phyloP scores from a whole-genome alignment of 2,888 invertebrate genomes.

The Eristalinus aeneus region DNA sequence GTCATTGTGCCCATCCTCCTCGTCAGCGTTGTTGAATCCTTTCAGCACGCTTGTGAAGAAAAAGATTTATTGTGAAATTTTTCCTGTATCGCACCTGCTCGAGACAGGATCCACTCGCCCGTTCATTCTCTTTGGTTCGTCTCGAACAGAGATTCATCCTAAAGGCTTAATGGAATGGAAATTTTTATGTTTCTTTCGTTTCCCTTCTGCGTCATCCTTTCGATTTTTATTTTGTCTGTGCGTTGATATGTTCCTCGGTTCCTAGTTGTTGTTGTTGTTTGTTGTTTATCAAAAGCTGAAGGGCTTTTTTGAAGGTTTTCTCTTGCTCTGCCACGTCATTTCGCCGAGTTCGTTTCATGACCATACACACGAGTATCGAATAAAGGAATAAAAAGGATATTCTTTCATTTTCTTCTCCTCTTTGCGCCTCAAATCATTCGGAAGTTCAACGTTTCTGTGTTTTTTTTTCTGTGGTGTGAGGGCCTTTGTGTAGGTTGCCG shows the following conservation, averaged over 20 bases:
- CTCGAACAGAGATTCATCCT: slow-evolving; percentile 60
- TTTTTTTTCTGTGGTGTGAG: not conserved
- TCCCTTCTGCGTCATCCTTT: slow-evolving; percentile 32
- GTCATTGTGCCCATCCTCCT: not conserved
- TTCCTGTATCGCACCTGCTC: slow-evolving; percentile 70
- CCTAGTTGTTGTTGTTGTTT: not conserved
- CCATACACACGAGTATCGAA: slow-evolving; percentile 23
- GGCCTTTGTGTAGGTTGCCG: not conserved
- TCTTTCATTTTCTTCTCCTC: not conserved
- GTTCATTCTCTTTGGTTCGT: slow-evolving; percentile 23
- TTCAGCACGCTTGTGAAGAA: slow-evolving; percentile 64
- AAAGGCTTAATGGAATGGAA: slow-evolving; percentile 70
- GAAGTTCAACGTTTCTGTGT: slow-evolving; percentile 22
- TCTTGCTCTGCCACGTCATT: not conserved
- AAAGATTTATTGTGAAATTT: slow-evolving; percentile 68
- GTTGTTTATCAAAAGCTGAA: not conserved
- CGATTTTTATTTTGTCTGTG: not conserved
- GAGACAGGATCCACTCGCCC: slow-evolving; percentile 41
- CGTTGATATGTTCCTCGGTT: not conserved
- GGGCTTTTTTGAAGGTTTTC: not conserved
- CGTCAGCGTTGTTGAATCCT: slow-evolving; percentile 55
- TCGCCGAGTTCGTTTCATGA: slow-evolving; percentile 45
- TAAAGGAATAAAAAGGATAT: slow-evolving; percentile 10
- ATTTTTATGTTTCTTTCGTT: slow-evolving; percentile 50
- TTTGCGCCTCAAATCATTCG: slow-evolving; percentile 22